phyloP scores from a whole-genome alignment of 2,888 invertebrate genomes.

The Hecatera dysodea region DNA sequence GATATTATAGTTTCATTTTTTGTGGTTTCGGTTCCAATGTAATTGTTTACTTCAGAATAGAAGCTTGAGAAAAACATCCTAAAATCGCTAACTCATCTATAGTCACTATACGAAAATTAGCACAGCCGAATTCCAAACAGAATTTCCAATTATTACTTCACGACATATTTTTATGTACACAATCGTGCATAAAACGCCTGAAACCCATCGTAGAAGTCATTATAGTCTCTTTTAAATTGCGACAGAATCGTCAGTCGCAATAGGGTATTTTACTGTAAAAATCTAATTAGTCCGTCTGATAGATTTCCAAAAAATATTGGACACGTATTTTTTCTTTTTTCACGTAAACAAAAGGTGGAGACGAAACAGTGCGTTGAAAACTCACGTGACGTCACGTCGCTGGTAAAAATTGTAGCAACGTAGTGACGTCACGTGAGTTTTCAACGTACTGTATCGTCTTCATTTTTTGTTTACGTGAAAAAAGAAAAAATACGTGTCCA shows the following conservation, averaged over 20 bases:
- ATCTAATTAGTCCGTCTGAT: too few species aligned
- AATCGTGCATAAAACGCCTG: conserved; percentile 1
- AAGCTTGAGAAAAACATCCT: not conserved
- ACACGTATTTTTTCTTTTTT: too few species aligned
- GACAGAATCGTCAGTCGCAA: not conserved
- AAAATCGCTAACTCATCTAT: conserved; percentile 1
- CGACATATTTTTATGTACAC: conserved; percentile 23
- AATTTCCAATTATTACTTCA: conserved; percentile 32
- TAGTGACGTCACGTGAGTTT: too few species aligned
- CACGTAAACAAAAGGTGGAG: too few species aligned
- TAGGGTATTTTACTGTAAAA: too few species aligned
- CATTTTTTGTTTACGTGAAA: too few species aligned
- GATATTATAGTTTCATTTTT: not conserved
- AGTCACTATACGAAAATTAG: conserved; percentile 14
- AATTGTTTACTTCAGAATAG: conserved; percentile 5
- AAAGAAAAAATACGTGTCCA: too few species aligned
- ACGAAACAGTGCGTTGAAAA: too few species aligned
- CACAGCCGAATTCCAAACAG: conserved; percentile 7
- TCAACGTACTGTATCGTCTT: too few species aligned
- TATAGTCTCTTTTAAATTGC: not conserved
- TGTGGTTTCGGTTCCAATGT: not conserved
- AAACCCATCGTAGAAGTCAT: not conserved
- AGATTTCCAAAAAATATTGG: too few species aligned
- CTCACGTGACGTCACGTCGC: too few species aligned
- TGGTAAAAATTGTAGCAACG: too few species aligned